Evolutionary conservation across 2,888 invertebrate genomes (phyloP).

Genomic region (Synergus itoensis): DNA sequence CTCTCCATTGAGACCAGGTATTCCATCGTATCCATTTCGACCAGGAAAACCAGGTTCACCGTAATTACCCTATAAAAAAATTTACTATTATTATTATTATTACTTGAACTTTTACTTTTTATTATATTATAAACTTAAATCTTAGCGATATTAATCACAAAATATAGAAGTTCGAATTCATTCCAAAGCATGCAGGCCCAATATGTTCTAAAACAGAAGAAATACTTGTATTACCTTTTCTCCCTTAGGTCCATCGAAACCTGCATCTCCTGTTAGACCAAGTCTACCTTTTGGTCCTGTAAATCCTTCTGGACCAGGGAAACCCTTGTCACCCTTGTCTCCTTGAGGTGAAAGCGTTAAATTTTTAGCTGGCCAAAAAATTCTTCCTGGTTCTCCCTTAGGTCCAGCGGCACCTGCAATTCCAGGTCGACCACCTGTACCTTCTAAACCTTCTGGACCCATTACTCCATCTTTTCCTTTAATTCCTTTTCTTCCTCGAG

Average conservation of each 20-base stretch:
- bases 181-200: too few species aligned
- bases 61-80: conserved; percentile 70
- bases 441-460: conserved; percentile 79
- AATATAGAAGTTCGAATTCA: too few species aligned
- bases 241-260: conserved; percentile 81
- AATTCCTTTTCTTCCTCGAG: conserved; percentile 83
- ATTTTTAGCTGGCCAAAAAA: conserved; percentile 66
- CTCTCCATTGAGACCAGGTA: conserved; percentile 77
- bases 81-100: not conserved
- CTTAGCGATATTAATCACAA: too few species aligned
- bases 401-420: conserved; percentile 80
- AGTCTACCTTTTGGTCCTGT: conserved; percentile 77
- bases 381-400: conserved; percentile 76
- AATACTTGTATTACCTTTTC: conserved; percentile 70
- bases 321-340: conserved; percentile 80
- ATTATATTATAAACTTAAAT: too few species aligned
- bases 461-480: conserved; percentile 82
- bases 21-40: conserved; percentile 78
- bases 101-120: not conserved
- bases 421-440: conserved; percentile 79
- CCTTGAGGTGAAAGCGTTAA: conserved; percentile 70
- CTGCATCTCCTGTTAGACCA: conserved; percentile 76
- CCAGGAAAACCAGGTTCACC: conserved; percentile 78
- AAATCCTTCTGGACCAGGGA: conserved; percentile 79
- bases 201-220: not conserved